phyloP scores from a whole-genome alignment of 2,888 invertebrate species.

The Spodoptera exigua region DNA sequence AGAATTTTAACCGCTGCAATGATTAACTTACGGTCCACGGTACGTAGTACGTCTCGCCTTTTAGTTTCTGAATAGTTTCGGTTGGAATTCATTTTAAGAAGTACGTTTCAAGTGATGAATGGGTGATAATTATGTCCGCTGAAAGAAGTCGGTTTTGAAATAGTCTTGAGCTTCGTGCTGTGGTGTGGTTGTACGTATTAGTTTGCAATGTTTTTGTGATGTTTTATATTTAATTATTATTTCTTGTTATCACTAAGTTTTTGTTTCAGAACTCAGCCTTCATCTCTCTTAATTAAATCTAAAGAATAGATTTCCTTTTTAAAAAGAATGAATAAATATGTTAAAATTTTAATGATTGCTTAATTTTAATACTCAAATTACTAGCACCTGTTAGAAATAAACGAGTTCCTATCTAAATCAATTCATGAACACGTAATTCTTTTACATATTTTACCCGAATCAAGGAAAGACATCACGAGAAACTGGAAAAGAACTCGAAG shows the following conservation, averaged over 20 bases:
- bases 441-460: no score
- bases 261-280: no score
- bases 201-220: no score
- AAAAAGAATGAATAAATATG: no score
- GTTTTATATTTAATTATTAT: no score
- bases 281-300: no score
- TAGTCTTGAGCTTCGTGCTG: constrained; percentile 16
- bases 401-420: no score
- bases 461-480: neutral
- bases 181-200: neutral
- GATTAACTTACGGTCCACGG: constrained; percentile 68
- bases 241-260: no score
- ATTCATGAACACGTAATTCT: no score
- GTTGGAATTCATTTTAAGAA: constrained; percentile 54
- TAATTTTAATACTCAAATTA: constrained; percentile 2
- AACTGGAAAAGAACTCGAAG: constrained; percentile 1
- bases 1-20: constrained; percentile 79
- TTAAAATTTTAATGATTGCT: no score
- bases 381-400: no score
- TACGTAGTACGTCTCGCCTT: constrained; percentile 51
- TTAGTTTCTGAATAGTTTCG: constrained; percentile 57
- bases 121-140: constrained; percentile 49
- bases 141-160: constrained; percentile 25
- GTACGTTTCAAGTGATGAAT: constrained; percentile 49
- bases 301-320: no score